Evolutionary conservation across 1,140 invertebrate genomes (phyloP), one percentile per base, ranked within the genome.

Genomic region (Hycleus phaleratus): DNA sequence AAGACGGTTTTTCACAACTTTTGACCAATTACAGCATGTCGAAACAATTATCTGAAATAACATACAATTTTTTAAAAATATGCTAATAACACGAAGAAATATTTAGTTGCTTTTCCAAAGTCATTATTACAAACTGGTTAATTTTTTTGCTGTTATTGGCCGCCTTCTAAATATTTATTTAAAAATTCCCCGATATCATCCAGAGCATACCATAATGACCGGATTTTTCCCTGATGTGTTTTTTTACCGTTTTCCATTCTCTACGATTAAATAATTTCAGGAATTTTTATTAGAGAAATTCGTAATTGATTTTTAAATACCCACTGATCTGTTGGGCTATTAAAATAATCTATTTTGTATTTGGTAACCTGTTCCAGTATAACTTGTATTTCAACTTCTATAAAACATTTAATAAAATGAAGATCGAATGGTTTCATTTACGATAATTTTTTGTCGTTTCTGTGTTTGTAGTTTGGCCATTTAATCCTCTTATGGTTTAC

Each of bases 301-400:
- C 47, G 57, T 59, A 53, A 59, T 59, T 59, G 57, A 26, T 59
- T 59, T 48, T 50, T 50, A 58, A 58, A 58, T 50, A 58, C 45
- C 40, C 43, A 40, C 12, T 38, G 49, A 45, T 52, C 55, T 58
- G 44, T 46, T 25, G 4, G 48, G 56, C 56, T 46, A 59, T 59
- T 59, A 53, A 52, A 46, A 46, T 51, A 38, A 53, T 53, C 45
- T 26, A 46, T 32, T 38, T 53, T 40, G 42, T 46, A 59, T 59
- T 59, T 53, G 57, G 57, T 59, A 46, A 52, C 49, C 51, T 48
- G 50, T 59, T 18, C 57, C 48, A 53, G 50, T 59, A 49, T 44
- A 59, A 59, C 57, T 53, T 52, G 57, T 48, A 47, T 48, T 45
- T 47, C 44, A 38, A 47, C 57, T 59, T 52, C 49, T 42, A 39